phyloP scores from a whole-genome alignment of 1,140 invertebrate species.

The Lamellibrachia luymesi region DNA sequence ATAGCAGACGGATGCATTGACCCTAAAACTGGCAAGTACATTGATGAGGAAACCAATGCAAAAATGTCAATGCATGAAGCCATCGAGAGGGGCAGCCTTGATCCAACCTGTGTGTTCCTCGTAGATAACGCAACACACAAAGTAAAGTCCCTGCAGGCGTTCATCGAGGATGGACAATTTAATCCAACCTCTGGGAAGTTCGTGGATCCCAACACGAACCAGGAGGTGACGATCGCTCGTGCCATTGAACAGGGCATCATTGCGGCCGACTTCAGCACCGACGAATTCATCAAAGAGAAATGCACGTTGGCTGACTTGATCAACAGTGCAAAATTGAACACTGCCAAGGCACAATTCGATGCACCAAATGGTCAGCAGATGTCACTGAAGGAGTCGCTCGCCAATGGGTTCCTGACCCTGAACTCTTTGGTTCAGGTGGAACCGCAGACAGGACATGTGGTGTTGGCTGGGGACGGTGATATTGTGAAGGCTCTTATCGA shows the following conservation, averaged over 20 bases:
- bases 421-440: conserved; percentile 73
- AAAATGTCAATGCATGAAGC: conserved; percentile 73
- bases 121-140: conserved; percentile 18
- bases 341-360: conserved; percentile 45
- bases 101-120: conserved; percentile 58
- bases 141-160: conserved; percentile 37
- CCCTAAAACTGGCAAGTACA: conserved; percentile 69
- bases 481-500: conserved; percentile 42
- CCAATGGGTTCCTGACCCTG: conserved; percentile 53
- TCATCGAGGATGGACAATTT: conserved; percentile 39
- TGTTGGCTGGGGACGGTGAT: conserved; percentile 43
- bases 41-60: conserved; percentile 71
- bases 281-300: conserved; percentile 22
- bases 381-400: conserved; percentile 48
- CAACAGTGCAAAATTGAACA: conserved; percentile 44
- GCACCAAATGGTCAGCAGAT: conserved; percentile 45
- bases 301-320: conserved; percentile 44
- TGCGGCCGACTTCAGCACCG: conserved; percentile 55
- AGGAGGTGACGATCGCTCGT: conserved; percentile 68
- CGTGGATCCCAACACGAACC: conserved; percentile 71
- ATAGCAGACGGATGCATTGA: conserved; percentile 73
- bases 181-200: conserved; percentile 42
- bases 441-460: conserved; percentile 59
- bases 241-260: conserved; percentile 70
- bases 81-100: conserved; percentile 76